These are phyloP conservation scores for Hydropsyche tenuis DNA, from an alignment of 1,140 invertebrate species.

Conservation along the genomic window DNA sequence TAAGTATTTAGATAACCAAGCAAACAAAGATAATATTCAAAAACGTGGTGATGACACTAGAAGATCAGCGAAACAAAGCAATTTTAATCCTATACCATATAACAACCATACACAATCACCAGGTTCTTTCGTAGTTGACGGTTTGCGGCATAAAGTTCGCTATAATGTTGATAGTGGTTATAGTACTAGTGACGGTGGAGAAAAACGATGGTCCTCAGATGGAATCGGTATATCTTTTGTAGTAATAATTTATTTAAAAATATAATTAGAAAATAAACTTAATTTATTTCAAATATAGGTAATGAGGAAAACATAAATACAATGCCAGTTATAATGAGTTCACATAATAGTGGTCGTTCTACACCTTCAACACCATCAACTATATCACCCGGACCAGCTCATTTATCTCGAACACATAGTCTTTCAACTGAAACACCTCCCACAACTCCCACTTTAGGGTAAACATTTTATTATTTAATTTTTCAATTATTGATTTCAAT, in stretches of 20 bases:
- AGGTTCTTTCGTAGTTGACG: slow-evolving; percentile 43
- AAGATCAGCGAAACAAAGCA: slow-evolving; percentile 57
- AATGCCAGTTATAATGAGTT: slow-evolving; percentile 1
- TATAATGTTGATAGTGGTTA: slow-evolving; percentile 89
- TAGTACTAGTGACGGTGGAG: slow-evolving; percentile 79
- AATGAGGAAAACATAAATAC: slow-evolving; percentile 25
- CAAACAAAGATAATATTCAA: slow-evolving; percentile 71
- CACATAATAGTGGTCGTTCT: slow-evolving; percentile 56
- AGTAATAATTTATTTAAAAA: not conserved
- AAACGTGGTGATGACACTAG: slow-evolving; percentile 62
- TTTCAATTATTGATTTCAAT: not conserved
- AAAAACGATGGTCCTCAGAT: slow-evolving; percentile 88
- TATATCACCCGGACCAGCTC: slow-evolving; percentile 58
- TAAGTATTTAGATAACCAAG: slow-evolving; percentile 90
- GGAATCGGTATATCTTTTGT: slow-evolving; percentile 60
- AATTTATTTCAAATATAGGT: slow-evolving; percentile 14
- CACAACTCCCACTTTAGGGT: slow-evolving; percentile 58
- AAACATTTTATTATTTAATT: slow-evolving; percentile 45
- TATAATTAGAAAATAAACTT: not conserved
- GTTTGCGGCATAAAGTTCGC: slow-evolving; percentile 65
- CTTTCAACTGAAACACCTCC: slow-evolving; percentile 60
- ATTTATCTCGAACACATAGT: slow-evolving; percentile 57
- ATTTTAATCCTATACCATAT: slow-evolving; percentile 28
- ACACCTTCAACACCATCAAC: slow-evolving; percentile 61
- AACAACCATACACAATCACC: slow-evolving; percentile 16